phyloP scores from a whole-genome alignment of 2,113 vertebrate genomes.

The Pedetes capensis region DNA sequence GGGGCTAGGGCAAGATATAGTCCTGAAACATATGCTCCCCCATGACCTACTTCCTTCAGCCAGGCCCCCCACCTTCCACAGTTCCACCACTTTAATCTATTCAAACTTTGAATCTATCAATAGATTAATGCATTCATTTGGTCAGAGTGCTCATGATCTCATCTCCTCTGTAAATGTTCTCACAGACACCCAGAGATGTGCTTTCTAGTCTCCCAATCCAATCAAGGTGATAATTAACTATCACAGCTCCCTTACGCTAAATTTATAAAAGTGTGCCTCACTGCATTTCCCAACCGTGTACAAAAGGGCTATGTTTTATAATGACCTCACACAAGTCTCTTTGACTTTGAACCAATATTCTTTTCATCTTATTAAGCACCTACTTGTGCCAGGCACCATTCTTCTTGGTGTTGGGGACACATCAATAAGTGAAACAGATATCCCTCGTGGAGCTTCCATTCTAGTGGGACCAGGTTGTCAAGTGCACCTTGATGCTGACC shows the following conservation, averaged over 20 bases:
- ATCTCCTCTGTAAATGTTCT: too few relatives aligned
- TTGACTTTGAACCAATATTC: not conserved
- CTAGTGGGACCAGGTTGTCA: not conserved
- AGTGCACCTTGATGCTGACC: not conserved
- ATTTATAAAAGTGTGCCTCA: not conserved
- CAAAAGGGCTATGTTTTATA: not conserved
- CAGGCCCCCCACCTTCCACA: too few relatives aligned
- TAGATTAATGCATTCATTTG: too few relatives aligned
- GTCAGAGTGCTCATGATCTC: too few relatives aligned
- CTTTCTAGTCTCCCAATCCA: not conserved
- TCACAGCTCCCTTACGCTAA: not conserved
- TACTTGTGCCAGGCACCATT: not conserved
- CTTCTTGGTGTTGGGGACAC: not conserved
- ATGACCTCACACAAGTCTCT: not conserved
- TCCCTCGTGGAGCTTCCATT: not conserved
- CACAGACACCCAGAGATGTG: rapidly evolving
- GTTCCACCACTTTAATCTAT: not conserved
- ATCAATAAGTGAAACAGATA: not conserved
- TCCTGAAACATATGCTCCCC: not conserved
- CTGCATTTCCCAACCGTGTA: not conserved
- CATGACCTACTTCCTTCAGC: not conserved
- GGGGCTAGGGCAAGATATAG: not conserved
- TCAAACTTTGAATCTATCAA: too few relatives aligned
- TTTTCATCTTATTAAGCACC: not conserved
- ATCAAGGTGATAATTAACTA: not conserved